Evolutionary conservation across 2,888 invertebrate species (phyloP), one percentile per base, ranked within the genome.

Genomic region (Nemapogon koenigi): DNA sequence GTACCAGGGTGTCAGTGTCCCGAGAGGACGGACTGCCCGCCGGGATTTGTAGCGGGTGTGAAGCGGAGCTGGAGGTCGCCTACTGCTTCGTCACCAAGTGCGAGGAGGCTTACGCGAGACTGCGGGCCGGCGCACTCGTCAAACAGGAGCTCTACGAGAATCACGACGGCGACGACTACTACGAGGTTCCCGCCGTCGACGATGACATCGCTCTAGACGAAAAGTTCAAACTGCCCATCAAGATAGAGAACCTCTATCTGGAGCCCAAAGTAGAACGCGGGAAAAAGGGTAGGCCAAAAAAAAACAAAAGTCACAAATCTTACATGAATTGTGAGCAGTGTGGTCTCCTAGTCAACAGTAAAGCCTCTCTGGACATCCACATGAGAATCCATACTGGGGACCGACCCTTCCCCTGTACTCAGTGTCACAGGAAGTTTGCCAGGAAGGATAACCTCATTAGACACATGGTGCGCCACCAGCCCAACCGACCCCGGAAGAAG

Each of bases 321-420:
- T n/a, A n/a, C n/a, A n/a, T n/a, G n/a, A n/a, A n/a, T n/a, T n/a
- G n/a, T n/a, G n/a, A n/a, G n/a, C n/a, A 33, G 3, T 78, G 78
- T 53, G 70, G 70, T 0, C 47, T 59, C 4, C 48, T 65, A 41
- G 49, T 60, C 0, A 48, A 46, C 2, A 62, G 69, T 40, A 60
- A 48, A 1, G 72, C 75, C 0, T 72, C 73, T 1, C 50, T 75
- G 48, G 62, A 67, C 25, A 58, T 52, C 2, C 78, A 78, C 40
- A 62, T 70, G 60, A 51, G 75, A 2, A 66, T 62, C 0, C 78
- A 78, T 38, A 73, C 76, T 0, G 75, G 73, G 0, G 76, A 76
- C 28, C 70, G 63, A 43, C 78, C 78, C 1, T 78, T 58, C 35
- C 38, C 44, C 0, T 78, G 78, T 43, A 46, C 52, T 2, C 41